Conservation (phyloP, 2,888 invertebrate species). For the Cephus spinipes region DNA sequence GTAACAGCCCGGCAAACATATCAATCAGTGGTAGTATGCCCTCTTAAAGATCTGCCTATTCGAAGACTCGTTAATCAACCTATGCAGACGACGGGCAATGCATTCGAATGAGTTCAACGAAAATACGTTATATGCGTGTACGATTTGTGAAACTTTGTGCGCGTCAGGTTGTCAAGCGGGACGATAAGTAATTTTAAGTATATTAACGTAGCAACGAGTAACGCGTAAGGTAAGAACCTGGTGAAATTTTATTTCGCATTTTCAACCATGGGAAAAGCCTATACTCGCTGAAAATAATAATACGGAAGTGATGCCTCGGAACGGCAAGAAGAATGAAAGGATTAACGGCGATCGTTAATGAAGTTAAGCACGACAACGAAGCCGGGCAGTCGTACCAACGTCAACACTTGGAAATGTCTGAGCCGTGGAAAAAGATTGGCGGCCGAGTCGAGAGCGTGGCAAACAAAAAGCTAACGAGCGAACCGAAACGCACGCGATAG, state of each 20-base stretch:
- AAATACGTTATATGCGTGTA: neutral
- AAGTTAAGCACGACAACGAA: neutral
- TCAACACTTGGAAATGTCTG: neutral
- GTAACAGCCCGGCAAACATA: slow-evolving; percentile 64
- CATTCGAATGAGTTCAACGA: neutral
- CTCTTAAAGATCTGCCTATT: slow-evolving; percentile 51
- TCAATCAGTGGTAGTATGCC: slow-evolving; percentile 55
- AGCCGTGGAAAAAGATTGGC: slow-evolving; percentile 22
- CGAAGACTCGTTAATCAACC: slow-evolving; percentile 54
- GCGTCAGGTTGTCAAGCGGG: neutral
- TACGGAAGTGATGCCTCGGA: neutral
- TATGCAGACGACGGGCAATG: neutral
- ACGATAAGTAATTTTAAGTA: neutral
- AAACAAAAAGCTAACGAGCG: slow-evolving; percentile 34
- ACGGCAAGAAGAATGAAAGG: neutral
- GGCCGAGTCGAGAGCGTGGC: neutral
- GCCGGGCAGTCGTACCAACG: neutral
- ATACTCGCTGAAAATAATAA: neutral
- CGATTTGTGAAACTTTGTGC: neutral
- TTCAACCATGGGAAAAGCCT: too few relatives aligned
- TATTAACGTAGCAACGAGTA: too few relatives aligned
- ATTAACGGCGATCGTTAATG: neutral
- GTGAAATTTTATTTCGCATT: too few relatives aligned
- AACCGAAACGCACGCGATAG: slow-evolving; percentile 49
- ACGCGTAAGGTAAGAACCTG: too few relatives aligned